phyloP scores from a whole-genome alignment of 2,113 vertebrate genomes.

The Physeter macrocephalus region DNA sequence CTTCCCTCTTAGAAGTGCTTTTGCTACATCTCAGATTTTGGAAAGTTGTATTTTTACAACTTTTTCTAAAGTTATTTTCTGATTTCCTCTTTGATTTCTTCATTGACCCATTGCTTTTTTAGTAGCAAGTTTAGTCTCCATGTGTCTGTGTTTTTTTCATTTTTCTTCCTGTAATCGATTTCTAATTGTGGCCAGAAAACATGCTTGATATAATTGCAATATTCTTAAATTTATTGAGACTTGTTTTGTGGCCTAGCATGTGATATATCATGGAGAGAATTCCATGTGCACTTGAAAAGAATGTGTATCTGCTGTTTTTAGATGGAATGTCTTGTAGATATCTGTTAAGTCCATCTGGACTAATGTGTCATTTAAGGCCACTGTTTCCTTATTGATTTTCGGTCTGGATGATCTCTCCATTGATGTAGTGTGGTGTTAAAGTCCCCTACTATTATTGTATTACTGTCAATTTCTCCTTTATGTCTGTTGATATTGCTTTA shows the following conservation, averaged over 20 bases:
- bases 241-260: not conserved
- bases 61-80: not conserved
- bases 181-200: not conserved
- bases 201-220: not conserved
- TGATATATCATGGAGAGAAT: not conserved
- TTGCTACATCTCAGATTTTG: not conserved
- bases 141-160: not conserved
- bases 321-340: not conserved
- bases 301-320: not conserved
- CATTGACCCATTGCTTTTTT: too few relatives aligned
- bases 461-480: not conserved
- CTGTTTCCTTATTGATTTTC: not conserved
- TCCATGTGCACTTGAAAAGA: not conserved
- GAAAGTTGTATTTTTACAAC: not conserved
- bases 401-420: not conserved
- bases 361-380: not conserved
- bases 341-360: not conserved
- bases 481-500: not conserved
- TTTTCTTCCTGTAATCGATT: not conserved
- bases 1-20: not conserved
- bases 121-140: not conserved
- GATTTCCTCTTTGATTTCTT: not conserved
- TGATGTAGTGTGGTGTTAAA: not conserved
- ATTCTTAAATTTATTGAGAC: not conserved
- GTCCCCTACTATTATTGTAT: not conserved